Conservation (phyloP, 1,140 invertebrate species). For the Mycetomoellerius zeteki region DNA sequence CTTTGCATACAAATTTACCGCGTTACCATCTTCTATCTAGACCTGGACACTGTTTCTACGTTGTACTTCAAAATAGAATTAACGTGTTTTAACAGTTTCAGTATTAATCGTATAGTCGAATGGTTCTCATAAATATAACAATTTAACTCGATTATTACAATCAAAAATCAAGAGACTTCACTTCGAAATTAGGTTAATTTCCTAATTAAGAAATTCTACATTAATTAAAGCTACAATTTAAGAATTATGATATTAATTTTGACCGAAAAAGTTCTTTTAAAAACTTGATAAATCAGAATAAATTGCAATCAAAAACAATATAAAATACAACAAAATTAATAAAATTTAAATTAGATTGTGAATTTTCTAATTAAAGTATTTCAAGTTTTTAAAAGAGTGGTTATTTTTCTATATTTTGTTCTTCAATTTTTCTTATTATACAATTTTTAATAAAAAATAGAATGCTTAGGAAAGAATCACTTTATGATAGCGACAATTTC, state of each 20-base stretch:
- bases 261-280: not conserved
- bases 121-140: not conserved
- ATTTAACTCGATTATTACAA: not conserved
- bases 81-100: not conserved
- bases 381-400: not conserved
- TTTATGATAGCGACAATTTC: not conserved
- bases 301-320: not conserved
- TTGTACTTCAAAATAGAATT: not conserved
- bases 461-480: not conserved
- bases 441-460: not conserved
- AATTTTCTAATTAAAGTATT: not conserved
- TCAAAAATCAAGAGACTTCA: not conserved
- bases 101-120: not conserved
- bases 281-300: not conserved
- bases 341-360: not conserved
- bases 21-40: not conserved
- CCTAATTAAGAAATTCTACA: not conserved
- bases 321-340: not conserved
- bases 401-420: not conserved
- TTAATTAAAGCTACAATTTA: not conserved
- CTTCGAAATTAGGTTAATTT: not conserved
- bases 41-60: not conserved
- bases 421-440: not conserved
- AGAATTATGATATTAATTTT: not conserved
- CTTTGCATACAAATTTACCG: slow-evolving; percentile 40